Evolutionary conservation across 2,888 invertebrate genomes (phyloP).

Genomic region (Cyclophora albipunctata): DNA sequence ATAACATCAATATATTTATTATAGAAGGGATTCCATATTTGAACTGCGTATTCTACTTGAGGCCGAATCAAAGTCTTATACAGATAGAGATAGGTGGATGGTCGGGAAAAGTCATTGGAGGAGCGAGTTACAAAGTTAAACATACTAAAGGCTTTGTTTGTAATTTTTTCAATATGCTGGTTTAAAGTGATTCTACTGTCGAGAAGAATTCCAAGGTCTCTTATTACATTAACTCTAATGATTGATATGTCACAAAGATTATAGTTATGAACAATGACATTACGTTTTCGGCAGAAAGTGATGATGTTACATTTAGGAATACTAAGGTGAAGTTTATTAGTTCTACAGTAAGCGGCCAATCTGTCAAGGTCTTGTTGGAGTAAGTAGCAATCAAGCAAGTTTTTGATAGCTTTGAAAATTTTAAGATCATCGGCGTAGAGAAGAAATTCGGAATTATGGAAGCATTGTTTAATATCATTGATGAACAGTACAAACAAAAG

Average conservation of each 20-base stretch:
- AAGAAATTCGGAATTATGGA: background rate
- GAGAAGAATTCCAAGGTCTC: background rate
- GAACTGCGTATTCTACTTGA: conserved; percentile 14
- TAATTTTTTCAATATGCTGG: background rate
- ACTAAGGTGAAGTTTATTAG: conserved; percentile 4
- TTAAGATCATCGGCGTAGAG: conserved; percentile 8
- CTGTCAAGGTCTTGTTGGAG: too few species aligned
- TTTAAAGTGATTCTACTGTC: conserved; percentile 1
- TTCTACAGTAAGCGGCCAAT: background rate
- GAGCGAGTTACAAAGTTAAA: too few species aligned
- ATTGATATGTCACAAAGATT: too few species aligned
- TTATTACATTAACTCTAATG: too few species aligned
- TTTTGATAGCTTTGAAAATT: background rate
- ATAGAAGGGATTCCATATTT: conserved; percentile 11
- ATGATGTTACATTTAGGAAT: conserved; percentile 2
- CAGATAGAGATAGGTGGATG: background rate
- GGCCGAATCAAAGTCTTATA: conserved; percentile 11
- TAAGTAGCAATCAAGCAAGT: too few species aligned
- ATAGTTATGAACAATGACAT: too few species aligned
- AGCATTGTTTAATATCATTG: too few species aligned
- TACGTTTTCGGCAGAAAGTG: too few species aligned
- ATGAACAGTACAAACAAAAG: too few species aligned
- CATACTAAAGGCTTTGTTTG: too few species aligned
- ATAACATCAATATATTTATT: conserved; percentile 7
- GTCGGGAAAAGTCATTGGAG: background rate